These are phyloP conservation scores for Sakesphorus luctuosus DNA, from an alignment of 2,113 vertebrate genomes.

Conservation along the genomic window DNA sequence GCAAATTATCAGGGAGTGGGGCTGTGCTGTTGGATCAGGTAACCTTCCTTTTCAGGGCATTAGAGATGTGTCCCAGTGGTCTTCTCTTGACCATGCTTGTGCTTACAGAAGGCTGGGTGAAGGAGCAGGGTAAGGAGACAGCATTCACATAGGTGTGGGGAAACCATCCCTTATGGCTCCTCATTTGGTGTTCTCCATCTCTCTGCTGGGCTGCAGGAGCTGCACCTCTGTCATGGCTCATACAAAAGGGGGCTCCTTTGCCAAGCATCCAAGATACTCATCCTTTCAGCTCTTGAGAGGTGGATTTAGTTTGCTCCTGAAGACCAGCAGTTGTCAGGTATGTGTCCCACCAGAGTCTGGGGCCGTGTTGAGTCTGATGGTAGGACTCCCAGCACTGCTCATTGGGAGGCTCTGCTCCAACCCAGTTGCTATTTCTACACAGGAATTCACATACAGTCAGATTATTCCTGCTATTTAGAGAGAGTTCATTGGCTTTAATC, in stretches of 20 bases:
- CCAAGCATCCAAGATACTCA: neutral
- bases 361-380: neutral
- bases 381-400: neutral
- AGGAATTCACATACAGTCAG: rapidly evolving
- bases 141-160: rapidly evolving
- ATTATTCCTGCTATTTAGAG: neutral
- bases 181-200: neutral
- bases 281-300: rapidly evolving
- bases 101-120: neutral
- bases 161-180: rapidly evolving
- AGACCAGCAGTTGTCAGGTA: neutral
- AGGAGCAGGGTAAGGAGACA: neutral
- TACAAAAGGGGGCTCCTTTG: neutral
- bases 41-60: rapidly evolving
- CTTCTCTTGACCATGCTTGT: rapidly evolving
- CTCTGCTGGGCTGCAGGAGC: rapidly evolving
- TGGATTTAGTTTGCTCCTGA: neutral
- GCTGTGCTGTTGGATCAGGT: neutral
- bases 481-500: neutral
- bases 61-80: rapidly evolving
- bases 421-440: neutral
- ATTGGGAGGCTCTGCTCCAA: neutral
- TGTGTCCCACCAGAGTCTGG: neutral
- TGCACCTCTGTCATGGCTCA: rapidly evolving
- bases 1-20: neutral